These are phyloP conservation scores for Aptenodytes forsteri DNA, from an alignment of 2,113 vertebrate species.

Conservation along the genomic window DNA sequence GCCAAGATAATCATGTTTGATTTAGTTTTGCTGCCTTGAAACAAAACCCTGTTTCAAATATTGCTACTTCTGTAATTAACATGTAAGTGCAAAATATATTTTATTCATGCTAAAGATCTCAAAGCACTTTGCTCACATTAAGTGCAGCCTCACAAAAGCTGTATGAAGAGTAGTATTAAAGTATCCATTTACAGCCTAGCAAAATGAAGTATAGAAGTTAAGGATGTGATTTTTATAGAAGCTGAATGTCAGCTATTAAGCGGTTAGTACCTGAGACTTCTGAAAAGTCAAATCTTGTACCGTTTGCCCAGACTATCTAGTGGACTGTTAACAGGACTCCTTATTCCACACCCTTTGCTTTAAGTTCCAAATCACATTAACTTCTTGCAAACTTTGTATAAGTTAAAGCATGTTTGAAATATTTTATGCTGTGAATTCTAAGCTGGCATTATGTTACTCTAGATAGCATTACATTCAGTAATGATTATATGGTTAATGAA, in stretches of 20 bases:
- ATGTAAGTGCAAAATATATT: conserved; percentile 45
- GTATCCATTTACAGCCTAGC: background rate
- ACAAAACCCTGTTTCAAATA: conserved; percentile 45
- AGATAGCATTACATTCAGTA: background rate
- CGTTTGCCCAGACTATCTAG: background rate
- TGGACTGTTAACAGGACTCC: background rate
- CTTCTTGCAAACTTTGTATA: background rate
- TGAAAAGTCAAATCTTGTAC: background rate
- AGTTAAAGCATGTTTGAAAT: background rate
- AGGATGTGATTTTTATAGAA: background rate
- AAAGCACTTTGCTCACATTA: conserved; percentile 13
- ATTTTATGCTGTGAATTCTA: background rate
- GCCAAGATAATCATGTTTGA: conserved; percentile 57
- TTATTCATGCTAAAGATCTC: conserved; percentile 45
- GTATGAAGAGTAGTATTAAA: background rate
- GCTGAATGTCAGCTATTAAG: background rate
- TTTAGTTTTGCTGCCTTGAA: conserved; percentile 46
- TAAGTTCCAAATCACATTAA: background rate
- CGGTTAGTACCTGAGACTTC: background rate
- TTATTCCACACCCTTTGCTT: background rate
- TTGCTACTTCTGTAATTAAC: conserved; percentile 54
- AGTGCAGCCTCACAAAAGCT: background rate
- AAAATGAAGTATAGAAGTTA: background rate
- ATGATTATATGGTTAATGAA: background rate
- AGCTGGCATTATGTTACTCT: background rate